Base-by-base conservation (phyloP, 2,797 vertebrate species). In the Falco cherrug region DNA sequence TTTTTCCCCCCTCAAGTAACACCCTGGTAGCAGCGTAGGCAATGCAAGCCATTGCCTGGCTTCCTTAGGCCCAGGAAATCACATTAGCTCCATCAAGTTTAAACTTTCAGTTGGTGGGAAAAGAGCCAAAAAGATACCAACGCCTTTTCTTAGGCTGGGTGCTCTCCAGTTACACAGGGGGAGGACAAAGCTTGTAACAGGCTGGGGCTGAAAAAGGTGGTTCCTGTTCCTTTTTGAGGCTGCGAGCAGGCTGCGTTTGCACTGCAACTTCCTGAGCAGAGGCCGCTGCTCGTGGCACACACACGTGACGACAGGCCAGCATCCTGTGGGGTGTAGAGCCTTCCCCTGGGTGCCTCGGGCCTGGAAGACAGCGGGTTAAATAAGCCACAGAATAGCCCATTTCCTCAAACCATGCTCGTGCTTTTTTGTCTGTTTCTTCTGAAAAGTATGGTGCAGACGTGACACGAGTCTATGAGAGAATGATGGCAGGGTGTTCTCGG, bases 271-370 rank as follows among this genome's bases (percentile, higher is more conserved):
- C 94, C 92, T 82, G 92, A 81, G 88, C 5, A 0, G 85, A 59
- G 81, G 74, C 67, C 7, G 1, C 67, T 5, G 3, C 69, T 84
- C 0, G 0, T 71, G 74, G 84, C 61, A 64, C 7, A 19, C 0
- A 6, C 50, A 59, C 0, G 1, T n/a, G 75, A 60, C 8, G 31
- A 78, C 39, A 53, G 6, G 47, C n/a, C 75, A 71, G 11, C 73
- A 43, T 2, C 25, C 54, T 11, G 10, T 0, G 1, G 12, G n/a
- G 39, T 3, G 31, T 24, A 22, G 41, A 61, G 59, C 47, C 37
- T 60, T 19, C 16, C 39, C 19, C 16, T 12, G 4, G 6, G 7
- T 12, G 35, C 63, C 81, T 12, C 5, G 1, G 33, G 61, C 7
- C 26, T 21, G 79, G 28, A 48, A 53, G 28, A 10, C 21, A 13